phyloP scores from a whole-genome alignment of 2,113 vertebrate genomes.

The Prochilodus magdalenae region DNA sequence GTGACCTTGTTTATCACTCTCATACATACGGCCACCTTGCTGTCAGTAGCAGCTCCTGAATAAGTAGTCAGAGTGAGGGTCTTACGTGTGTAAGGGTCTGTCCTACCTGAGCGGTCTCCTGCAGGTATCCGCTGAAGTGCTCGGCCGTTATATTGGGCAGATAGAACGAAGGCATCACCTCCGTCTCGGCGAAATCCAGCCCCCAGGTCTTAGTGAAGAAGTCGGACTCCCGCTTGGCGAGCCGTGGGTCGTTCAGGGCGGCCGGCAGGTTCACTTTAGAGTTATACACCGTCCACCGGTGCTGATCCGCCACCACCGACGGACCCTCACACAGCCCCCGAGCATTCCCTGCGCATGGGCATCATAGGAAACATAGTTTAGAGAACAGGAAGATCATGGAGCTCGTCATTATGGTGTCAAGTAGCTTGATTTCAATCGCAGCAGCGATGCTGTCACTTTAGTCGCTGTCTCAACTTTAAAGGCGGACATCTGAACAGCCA shows the following conservation, averaged over 20 bases:
- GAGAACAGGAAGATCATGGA: slow-evolving; percentile 48
- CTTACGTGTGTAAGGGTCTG: background rate
- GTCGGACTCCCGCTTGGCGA: slow-evolving; percentile 97
- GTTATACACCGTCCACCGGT: slow-evolving; percentile 96
- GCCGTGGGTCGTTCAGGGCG: slow-evolving; percentile 94
- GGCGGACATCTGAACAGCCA: too few relatives aligned
- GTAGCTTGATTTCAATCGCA: too few relatives aligned
- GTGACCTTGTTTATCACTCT: too few relatives aligned
- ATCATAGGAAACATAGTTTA: slow-evolving; percentile 38
- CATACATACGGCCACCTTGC: too few relatives aligned
- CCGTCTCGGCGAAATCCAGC: slow-evolving; percentile 92
- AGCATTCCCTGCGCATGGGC: slow-evolving; percentile 75
- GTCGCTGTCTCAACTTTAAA: too few relatives aligned
- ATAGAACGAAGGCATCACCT: slow-evolving; percentile 93
- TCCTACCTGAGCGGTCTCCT: slow-evolving; percentile 90
- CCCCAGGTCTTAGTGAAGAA: slow-evolving; percentile 99
- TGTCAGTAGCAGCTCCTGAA: too few relatives aligned
- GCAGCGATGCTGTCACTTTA: too few relatives aligned
- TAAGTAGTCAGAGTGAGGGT: background rate
- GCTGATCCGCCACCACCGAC: slow-evolving; percentile 92
- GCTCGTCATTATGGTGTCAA: too few relatives aligned
- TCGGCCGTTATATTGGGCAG: slow-evolving; percentile 93
- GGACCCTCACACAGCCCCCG: slow-evolving; percentile 85
- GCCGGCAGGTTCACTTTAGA: slow-evolving; percentile 99
- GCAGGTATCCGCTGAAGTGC: slow-evolving; percentile 88